phyloP scores from a whole-genome alignment of 2,113 vertebrate genomes.

The Felis chaus region DNA sequence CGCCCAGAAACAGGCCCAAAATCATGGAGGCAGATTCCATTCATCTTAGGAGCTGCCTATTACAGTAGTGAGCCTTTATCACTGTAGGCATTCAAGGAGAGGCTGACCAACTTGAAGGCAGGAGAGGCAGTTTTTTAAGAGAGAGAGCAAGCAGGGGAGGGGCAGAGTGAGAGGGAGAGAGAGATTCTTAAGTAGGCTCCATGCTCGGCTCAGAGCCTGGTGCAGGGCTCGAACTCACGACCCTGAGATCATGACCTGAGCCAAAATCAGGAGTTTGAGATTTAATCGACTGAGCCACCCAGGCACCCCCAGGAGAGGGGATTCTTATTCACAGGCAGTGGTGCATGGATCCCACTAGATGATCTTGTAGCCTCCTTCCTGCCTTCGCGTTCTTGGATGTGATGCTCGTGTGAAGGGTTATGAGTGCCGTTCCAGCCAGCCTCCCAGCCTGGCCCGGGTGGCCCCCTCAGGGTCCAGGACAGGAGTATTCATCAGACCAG shows the following conservation, averaged over 20 bases:
- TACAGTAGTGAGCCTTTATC: neutral
- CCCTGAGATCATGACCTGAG: too few relatives aligned
- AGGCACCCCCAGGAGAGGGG: neutral
- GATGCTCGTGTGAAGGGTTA: neutral
- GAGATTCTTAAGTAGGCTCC: too few relatives aligned
- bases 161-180: too few relatives aligned
- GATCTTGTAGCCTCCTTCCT: neutral
- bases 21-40: neutral
- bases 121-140: neutral
- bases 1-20: neutral
- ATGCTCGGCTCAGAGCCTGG: too few relatives aligned
- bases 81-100: neutral
- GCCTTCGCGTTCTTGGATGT: neutral
- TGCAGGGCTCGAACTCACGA: too few relatives aligned
- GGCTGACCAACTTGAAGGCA: neutral
- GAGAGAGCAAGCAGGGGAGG: too few relatives aligned
- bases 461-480: constrained; percentile 56
- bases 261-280: too few relatives aligned
- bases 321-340: neutral
- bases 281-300: too few relatives aligned
- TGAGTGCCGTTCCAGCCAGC: neutral
- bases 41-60: neutral
- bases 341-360: neutral
- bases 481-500: constrained; percentile 87
- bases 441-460: too few relatives aligned